Evolutionary conservation across 2,113 vertebrate genomes (phyloP), one percentile per base, ranked within the genome.

Genomic region (Propithecus coquereli): DNA sequence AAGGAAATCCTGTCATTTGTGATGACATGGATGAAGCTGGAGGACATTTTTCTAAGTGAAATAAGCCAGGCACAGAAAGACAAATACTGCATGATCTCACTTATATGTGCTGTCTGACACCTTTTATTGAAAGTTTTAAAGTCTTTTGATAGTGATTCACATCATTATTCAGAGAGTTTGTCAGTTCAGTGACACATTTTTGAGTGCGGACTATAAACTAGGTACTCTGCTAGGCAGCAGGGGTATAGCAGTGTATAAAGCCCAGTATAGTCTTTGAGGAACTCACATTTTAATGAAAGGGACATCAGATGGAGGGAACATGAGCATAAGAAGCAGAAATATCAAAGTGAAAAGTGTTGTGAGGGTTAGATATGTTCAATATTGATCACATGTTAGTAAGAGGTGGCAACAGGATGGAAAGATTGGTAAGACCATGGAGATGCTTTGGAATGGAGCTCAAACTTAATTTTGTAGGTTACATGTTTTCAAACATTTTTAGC

Each of bases 401-500:
- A 54, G 20, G 16, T 63, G 23, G 43, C 52, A n/a, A 2, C 22
- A 2, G 8, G 45, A 2, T 80, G 22, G 65, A 74, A 90, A 54
- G 34, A 71, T 80, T 52, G 22, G 6, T 71, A 43, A 70, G 22
- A 30, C 45, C 43, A 8, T 34, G 11, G 40, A 87, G 65, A 37
- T 25, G 30, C 45, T 86, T 57, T 80, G 63, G 1, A 65, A 27
- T 79, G 25, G 63, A 73, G 74, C 9, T 57, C 52, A 57, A 73
- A 54, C 37, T 89, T 79, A 40, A 57, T 66, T 25, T 87, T 63
- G 22, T 85, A 52, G 8, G n/a, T 80, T 52, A 73, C 30, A 17
- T 73, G 52, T 90, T 89, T 86, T 74, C 47, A 65, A 90, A 94
- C 57, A 66, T 59, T 96, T 66, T 66, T 66, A 86, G 65, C 47